Base-by-base conservation (phyloP, 92 coral and sea anemone genomes). In the Siderastrea radians region DNA sequence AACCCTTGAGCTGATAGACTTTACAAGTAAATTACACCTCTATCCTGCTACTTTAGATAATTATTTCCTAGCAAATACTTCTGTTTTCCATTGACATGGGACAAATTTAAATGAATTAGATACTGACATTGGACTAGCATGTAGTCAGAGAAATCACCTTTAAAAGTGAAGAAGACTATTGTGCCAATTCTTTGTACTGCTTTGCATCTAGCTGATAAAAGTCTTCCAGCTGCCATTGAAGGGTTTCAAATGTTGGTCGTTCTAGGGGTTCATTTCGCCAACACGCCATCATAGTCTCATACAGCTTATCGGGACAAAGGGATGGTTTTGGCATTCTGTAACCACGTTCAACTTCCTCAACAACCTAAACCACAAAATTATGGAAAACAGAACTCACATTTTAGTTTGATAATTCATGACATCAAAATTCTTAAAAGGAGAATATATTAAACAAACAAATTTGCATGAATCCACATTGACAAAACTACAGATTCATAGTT, bases 161-260 rank as follows among this genome's bases (percentile, higher is more conserved):
- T 5, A 16, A 3, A 1, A 70, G 8, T 5, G 49, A 38, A 44
- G 11, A 49, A 65, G 49, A 16, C 55, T 52, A 92, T 54, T 84
- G 67, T 12, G 83, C 97, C 58, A 94, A 73, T 77, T 97, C 99
- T 75, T 91, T 94, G 67, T 97, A 97, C 72, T 97, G 99, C 55
- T 90, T 81, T 58, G 92, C 89, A 83, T 97, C 98, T 12, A 78
- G 47, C 76, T 92, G 97, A 78, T 75, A 95, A 86, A 91, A 97
- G 49, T 97, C 99, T 45, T 95, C 98, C 49, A 97, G 88, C 48
- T 95, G 98, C 99, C 99, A 97, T 8, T 93, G 91, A 9, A 97
- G 91, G 4, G 99, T 97, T 87, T 97, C 99, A 88, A 97, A 97
- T 47, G 99, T 97, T 57, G 99, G 99, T 43, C 99, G 95, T 65